A percentile compares a stretch with the other conserved stretches of the same genome.
Evolutionary conservation across 2,888 invertebrate species (phyloP).

Genomic region (Epiperipatus broadwayi): DNA sequence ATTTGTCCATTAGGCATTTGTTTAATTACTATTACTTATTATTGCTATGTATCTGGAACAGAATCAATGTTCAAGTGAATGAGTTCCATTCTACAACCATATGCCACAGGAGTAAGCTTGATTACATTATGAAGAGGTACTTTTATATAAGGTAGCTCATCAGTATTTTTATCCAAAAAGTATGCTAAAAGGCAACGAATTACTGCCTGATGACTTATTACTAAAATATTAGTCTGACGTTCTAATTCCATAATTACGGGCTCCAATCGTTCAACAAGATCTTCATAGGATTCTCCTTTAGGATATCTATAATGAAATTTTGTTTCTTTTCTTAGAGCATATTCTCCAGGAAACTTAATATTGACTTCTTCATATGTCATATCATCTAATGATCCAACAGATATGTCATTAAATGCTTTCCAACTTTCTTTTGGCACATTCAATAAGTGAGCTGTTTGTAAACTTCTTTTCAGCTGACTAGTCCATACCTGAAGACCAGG

Average conservation of each 20-base stretch:
- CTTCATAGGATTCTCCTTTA: slow-evolving; percentile 28
- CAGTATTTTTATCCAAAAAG: slow-evolving; percentile 12
- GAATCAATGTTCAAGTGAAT: slow-evolving; percentile 26
- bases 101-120: slow-evolving; percentile 30
- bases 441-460: slow-evolving; percentile 75
- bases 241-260: slow-evolving; percentile 31
- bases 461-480: slow-evolving; percentile 82
- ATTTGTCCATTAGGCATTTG: too few species aligned
- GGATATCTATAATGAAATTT: slow-evolving; percentile 34
- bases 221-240: slow-evolving; percentile 18
- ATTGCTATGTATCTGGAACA: too few species aligned
- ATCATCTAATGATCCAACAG: slow-evolving; percentile 48
- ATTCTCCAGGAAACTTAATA: slow-evolving; percentile 33
- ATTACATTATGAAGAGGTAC: slow-evolving; percentile 32
- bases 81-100: slow-evolving; percentile 29
- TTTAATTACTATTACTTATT: too few species aligned
- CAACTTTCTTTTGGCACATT: slow-evolving; percentile 88
- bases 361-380: slow-evolving; percentile 36
- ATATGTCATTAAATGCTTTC: slow-evolving; percentile 97
- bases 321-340: slow-evolving; percentile 33
- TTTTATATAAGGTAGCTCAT: slow-evolving; percentile 28
- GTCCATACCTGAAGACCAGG: slow-evolving; percentile 83
- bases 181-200: slow-evolving; percentile 23
- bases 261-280: slow-evolving; percentile 29
- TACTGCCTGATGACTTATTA: slow-evolving; percentile 28